Evolutionary conservation across 2,888 invertebrate genomes (phyloP).

Genomic region (Leistus spinibarbis): DNA sequence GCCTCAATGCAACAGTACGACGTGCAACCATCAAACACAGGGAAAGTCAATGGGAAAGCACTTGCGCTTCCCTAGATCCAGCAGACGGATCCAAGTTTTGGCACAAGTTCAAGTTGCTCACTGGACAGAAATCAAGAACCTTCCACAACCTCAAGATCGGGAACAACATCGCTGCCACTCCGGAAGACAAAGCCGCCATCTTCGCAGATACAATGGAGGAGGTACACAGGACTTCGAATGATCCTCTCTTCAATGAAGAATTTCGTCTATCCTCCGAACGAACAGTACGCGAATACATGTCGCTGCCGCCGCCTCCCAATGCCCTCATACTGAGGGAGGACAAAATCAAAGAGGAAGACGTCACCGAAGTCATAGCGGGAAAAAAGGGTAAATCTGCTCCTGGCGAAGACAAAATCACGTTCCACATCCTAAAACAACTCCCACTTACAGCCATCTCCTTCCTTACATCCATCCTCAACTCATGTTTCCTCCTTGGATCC

Average conservation of each 20-base stretch:
- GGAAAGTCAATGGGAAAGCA: background rate
- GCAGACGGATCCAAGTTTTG: background rate
- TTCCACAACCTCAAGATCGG: background rate
- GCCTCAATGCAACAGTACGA: too few species aligned
- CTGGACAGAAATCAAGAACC: background rate
- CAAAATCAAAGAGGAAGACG: background rate
- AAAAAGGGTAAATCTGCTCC: background rate
- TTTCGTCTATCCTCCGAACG: background rate
- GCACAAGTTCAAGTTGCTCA: background rate
- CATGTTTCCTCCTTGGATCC: too few species aligned
- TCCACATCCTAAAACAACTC: background rate
- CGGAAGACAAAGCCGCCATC: background rate
- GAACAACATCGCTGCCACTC: background rate
- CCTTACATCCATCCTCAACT: background rate
- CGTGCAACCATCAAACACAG: background rate
- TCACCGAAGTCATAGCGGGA: background rate
- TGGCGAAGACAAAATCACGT: background rate
- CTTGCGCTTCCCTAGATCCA: background rate
- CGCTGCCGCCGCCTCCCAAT: too few species aligned
- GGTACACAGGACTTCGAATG: background rate
- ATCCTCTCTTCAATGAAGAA: background rate
- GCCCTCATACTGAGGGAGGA: background rate
- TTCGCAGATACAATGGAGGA: slow-evolving; percentile 1
- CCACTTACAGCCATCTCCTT: background rate
- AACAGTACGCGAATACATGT: background rate